A percentile compares a stretch with the other conserved stretches of the same genome.
Conservation (phyloP, 2,888 invertebrate species). For the Pantelozetes paolii region DNA sequence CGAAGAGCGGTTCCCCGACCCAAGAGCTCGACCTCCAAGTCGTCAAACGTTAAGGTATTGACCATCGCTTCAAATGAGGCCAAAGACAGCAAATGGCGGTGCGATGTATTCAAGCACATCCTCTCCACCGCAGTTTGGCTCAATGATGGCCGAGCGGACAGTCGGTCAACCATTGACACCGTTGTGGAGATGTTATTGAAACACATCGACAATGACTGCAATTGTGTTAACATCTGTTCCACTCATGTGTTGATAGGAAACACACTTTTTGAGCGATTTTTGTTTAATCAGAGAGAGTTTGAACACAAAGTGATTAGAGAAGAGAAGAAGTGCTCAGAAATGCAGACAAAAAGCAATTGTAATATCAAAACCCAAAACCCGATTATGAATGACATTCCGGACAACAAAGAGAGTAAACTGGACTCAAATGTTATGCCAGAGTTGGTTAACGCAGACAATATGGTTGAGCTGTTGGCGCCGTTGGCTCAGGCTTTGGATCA, state of each 20-base stretch:
- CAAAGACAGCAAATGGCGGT: conserved; percentile 16
- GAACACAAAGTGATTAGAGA: conserved; percentile 4
- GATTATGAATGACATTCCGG: background rate
- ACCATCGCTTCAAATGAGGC: background rate
- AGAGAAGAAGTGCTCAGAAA: background rate
- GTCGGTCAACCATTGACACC: background rate
- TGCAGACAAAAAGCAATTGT: background rate
- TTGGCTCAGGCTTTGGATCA: background rate
- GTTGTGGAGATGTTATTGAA: background rate
- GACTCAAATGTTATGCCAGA: background rate
- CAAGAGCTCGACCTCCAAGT: background rate
- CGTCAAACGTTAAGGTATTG: background rate
- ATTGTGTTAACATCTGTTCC: conserved; percentile 5
- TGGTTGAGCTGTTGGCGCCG: background rate
- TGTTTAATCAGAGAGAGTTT: conserved; percentile 1
- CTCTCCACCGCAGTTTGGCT: background rate
- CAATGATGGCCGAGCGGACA: background rate
- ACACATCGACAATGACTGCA: background rate
- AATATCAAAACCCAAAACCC: background rate
- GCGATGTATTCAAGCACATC: background rate
- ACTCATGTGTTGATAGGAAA: conserved; percentile 7
- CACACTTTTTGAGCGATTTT: conserved; percentile 14
- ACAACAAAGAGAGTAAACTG: conserved; percentile 12
- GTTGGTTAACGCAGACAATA: conserved; percentile 5
- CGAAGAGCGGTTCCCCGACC: background rate